These are phyloP conservation scores for Otocyon megalotis DNA, from an alignment of 2,113 vertebrate species.

Conservation along the genomic window DNA sequence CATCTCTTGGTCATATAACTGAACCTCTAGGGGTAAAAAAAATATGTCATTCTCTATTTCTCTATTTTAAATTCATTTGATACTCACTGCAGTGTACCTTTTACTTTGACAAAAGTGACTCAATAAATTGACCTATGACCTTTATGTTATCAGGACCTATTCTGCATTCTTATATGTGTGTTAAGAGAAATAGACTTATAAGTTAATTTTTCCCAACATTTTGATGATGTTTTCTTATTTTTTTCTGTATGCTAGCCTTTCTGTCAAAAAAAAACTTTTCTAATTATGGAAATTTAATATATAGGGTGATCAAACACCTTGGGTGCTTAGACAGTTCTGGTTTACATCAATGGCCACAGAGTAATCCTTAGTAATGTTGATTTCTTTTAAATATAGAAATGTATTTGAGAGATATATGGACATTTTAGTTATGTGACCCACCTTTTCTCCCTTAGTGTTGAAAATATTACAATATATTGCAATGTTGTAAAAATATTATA, in stretches of 20 bases:
- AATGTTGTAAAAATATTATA: neutral
- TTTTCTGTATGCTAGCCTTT: neutral
- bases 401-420: neutral
- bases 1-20: neutral
- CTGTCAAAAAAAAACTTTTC: neutral
- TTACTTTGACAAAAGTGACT: neutral
- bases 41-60: neutral
- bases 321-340: neutral
- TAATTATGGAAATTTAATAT: neutral
- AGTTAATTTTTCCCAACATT: neutral
- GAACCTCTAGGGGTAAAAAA: neutral
- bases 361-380: neutral
- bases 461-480: neutral
- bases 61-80: neutral
- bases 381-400: neutral
- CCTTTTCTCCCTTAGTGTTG: neutral
- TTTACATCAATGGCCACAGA: neutral
- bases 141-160: neutral
- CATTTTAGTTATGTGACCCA: neutral
- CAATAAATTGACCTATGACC: neutral
- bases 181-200: neutral
- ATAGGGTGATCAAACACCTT: neutral
- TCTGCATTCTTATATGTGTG: too few relatives aligned
- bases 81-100: neutral
- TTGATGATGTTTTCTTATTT: neutral